Conservation (phyloP, 2,888 invertebrate genomes). For the Acleris laterana region DNA sequence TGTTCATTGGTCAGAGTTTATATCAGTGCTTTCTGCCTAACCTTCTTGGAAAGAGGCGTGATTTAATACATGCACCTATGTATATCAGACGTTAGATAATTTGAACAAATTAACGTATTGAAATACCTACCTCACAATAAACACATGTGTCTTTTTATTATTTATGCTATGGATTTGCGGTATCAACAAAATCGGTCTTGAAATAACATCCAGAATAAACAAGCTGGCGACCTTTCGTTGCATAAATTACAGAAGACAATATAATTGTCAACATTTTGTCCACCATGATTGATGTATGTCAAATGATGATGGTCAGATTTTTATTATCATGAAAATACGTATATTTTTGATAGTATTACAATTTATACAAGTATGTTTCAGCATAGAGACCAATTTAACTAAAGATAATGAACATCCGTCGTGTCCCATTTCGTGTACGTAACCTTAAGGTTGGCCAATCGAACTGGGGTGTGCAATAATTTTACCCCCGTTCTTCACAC, state of each 20-base stretch:
- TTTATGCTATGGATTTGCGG: too few species aligned
- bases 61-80: too few species aligned
- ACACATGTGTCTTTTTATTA: too few species aligned
- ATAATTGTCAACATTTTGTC: slow-evolving; percentile 40
- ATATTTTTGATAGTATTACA: slow-evolving; percentile 69
- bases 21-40: too few species aligned
- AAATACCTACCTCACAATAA: too few species aligned
- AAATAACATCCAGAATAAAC: background rate
- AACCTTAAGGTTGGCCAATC: slow-evolving; percentile 4
- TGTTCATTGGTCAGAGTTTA: too few species aligned
- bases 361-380: slow-evolving; percentile 61
- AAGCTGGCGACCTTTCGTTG: slow-evolving; percentile 20
- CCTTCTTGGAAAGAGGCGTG: too few species aligned
- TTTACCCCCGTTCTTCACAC: background rate
- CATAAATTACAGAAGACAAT: slow-evolving; percentile 25
- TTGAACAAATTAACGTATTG: too few species aligned
- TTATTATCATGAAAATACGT: slow-evolving; percentile 73
- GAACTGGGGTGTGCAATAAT: background rate
- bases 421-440: slow-evolving; percentile 67
- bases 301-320: slow-evolving; percentile 59
- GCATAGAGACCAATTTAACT: slow-evolving; percentile 54
- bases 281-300: slow-evolving; percentile 61
- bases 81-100: too few species aligned
- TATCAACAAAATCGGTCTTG: too few species aligned
- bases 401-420: slow-evolving; percentile 54